Base-by-base conservation (phyloP, 2,888 invertebrate species). In the Diloba caeruleocephala region DNA sequence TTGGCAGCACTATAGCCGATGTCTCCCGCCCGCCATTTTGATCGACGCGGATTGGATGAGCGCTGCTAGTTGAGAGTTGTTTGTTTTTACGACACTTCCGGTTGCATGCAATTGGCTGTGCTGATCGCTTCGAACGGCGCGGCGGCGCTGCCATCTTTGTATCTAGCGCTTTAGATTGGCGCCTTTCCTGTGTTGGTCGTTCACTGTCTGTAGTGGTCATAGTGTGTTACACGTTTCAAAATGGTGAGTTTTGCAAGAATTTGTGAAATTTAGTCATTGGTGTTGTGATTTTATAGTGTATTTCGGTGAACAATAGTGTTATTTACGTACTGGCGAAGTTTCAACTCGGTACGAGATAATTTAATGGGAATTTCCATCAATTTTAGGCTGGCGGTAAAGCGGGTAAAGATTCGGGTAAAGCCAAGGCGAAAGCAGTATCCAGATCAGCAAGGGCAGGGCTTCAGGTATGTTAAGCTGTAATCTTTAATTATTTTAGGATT, bases 381-480 rank as follows among this genome's bases (percentile, higher is more conserved):
- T 95, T 95, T 88, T 95, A 98, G 99, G 99, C 99, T 96, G 99
- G 99, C 92, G 99, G 99, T 89, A 99, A 99, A 97, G 99, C 99
- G 94, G 99, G 99, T 86, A 99, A 99, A 95, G 99, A 99, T 95
- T 99, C 99, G 69, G 99, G 99, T 85, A 99, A 99, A 95, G 98
- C 99, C 49, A 99, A 99, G 95, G 98, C 98, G 71, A 99, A 99
- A 95, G 99, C 99, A 78, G 99, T 99, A 76, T 99, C 99, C 64
- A 96, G 99, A 86, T 99, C 99, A 68, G 99, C 99, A 60, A 96
- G 99, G 85, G 99, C 99, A 82, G 99, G 99, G 79, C 95, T 99
- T 85, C 99, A 99, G 97, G 99, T 99, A 87, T 79, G 82, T 78
- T 71, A 10, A 73, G 71, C 57, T 21, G 13, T 31, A 54, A 62